These are phyloP conservation scores for Alosa sapidissima DNA, from an alignment of 2,797 vertebrate genomes.

Conservation along the genomic window DNA sequence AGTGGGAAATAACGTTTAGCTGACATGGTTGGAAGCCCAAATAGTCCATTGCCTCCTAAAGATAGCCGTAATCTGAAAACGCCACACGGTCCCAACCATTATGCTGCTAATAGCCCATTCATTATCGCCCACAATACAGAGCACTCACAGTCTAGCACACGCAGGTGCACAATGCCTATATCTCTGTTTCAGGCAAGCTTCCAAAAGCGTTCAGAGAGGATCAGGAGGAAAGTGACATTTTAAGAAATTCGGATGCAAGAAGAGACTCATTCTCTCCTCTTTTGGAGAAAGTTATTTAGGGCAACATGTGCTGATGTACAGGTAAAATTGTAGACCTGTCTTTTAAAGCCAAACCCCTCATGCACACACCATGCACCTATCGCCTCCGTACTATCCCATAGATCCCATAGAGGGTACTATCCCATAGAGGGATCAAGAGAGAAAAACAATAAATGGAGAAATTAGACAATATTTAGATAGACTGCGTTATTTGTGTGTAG, in stretches of 20 bases:
- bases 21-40: conserved; percentile 13
- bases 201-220: neutral
- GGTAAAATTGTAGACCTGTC: neutral
- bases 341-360: neutral
- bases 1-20: conserved; percentile 17
- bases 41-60: conserved; percentile 14
- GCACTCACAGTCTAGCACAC: neutral
- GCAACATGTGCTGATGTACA: neutral
- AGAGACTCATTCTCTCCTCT: neutral
- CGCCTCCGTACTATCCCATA: too few species aligned
- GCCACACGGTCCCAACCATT: neutral
- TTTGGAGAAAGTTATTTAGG: neutral
- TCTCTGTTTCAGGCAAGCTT: neutral
- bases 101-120: conserved; percentile 15
- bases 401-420: too few species aligned
- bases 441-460: neutral
- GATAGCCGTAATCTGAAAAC: conserved; percentile 9
- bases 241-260: neutral
- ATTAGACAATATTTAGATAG: neutral
- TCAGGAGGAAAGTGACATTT: neutral
- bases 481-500: too few species aligned
- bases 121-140: conserved; percentile 43
- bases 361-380: neutral
- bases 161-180: neutral
- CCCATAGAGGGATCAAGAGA: neutral